These are phyloP conservation scores for Myiopsitta monachus DNA, from an alignment of 2,113 vertebrate genomes.

Conservation along the genomic window DNA sequence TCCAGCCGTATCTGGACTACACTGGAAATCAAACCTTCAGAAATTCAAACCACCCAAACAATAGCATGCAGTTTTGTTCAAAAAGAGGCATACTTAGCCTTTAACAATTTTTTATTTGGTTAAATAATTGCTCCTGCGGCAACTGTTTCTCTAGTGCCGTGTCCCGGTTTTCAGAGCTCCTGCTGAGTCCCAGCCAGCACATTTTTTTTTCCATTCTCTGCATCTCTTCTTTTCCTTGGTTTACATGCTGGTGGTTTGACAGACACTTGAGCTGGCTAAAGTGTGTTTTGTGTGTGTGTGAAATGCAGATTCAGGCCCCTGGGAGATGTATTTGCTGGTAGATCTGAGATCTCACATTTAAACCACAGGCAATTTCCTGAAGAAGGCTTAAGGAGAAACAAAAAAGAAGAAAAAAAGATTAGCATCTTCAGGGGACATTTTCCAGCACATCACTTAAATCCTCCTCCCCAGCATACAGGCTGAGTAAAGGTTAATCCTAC, in stretches of 20 bases:
- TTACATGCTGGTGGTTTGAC: not conserved
- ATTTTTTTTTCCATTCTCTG: not conserved
- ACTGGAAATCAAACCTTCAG: not conserved
- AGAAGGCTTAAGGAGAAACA: slow-evolving; percentile 14
- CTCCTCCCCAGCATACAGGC: not conserved
- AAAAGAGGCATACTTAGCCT: not conserved
- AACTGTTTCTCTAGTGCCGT: accelerated
- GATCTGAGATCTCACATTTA: slow-evolving; percentile 14
- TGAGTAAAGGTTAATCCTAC: slow-evolving; percentile 48
- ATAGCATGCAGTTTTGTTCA: not conserved
- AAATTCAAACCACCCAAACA: not conserved
- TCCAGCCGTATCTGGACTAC: not conserved
- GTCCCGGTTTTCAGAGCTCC: not conserved
- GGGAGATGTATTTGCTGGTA: not conserved
- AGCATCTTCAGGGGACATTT: slow-evolving; percentile 31
- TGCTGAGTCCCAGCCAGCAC: not conserved
- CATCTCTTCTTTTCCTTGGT: not conserved
- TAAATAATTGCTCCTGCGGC: not conserved
- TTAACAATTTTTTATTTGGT: not conserved
- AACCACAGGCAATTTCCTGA: slow-evolving; percentile 34
- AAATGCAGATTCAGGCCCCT: not conserved
- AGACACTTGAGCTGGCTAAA: not conserved
- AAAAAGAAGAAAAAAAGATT: not conserved
- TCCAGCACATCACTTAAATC: slow-evolving; percentile 34
- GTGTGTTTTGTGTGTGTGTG: not conserved